Base-by-base conservation (phyloP, 2,888 invertebrate species). In the Epirrhoe tristata region DNA sequence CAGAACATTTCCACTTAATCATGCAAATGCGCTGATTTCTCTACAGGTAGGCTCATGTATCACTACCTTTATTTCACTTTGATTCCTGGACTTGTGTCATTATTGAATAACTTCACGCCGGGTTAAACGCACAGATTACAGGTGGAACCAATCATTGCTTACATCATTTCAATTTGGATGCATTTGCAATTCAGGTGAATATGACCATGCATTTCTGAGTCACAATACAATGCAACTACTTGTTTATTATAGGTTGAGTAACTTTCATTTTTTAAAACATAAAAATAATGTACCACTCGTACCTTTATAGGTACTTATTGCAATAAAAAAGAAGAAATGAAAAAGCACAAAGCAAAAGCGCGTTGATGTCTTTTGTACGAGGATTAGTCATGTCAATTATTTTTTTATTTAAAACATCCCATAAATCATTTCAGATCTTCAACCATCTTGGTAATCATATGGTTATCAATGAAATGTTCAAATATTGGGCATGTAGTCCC, bases 1-100 rank as follows among this genome's bases (percentile, higher is more conserved):
- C 90, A 89, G 89, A 86, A 88, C 85, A 88, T 88, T 90, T 88
- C 87, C 87, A 86, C 86, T 86, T 87, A 87, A 87, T 88, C 85
- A 86, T 86, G 83, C 81, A 86, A 84, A 85, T 84, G 79, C 78
- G 74, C 78, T 79, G 81, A 77, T 88, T 78, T 78, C 76, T 74
- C 73, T 83, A 74, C 69, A 77, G 75, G 70, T 70, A 71, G 69
- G 69, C 56, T n/a, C 69, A 65, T 58, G 65, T 61, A 63, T 78
- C 80, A 85, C 84, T 87, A 84, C 57, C 58, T 64, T 68, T 83
- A 80, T 82, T 83, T 84, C 78, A 83, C 78, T 81, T 81, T 76
- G 79, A 74, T 77, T 72, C 73, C 74, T 76, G 72, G 74, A 64
- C 59, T 74, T 61, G 54, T 67, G 34, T 62, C 61, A 68, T 68